Evolutionary conservation across 2,888 invertebrate genomes (phyloP).

Genomic region (Drosophila stalkeri): DNA sequence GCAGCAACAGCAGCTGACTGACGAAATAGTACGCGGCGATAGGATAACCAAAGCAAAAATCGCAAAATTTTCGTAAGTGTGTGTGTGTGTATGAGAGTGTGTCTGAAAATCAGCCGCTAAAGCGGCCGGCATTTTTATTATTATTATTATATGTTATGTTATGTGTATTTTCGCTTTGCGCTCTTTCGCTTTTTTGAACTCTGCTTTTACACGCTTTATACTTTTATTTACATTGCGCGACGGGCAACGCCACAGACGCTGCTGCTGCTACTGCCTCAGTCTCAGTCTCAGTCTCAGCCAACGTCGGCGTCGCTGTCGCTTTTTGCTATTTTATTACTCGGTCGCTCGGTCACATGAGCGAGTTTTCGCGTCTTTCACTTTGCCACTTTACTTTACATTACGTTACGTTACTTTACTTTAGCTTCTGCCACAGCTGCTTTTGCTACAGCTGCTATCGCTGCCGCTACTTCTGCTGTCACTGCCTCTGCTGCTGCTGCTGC

Average conservation of each 20-base stretch:
- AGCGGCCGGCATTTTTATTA: conserved; percentile 78
- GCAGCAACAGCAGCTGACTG: conserved; percentile 70
- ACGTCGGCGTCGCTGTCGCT: conserved; percentile 34
- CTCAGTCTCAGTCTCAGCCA: conserved; percentile 1
- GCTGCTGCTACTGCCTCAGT: conserved; percentile 15
- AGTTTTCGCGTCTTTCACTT: conserved; percentile 56
- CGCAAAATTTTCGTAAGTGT: conserved; percentile 50
- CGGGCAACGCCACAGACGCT: conserved; percentile 25
- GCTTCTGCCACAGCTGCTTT: conserved; percentile 23
- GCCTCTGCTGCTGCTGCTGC: background rate
- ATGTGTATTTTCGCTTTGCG: conserved; percentile 68
- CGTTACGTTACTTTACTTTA: conserved; percentile 49
- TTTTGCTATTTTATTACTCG: conserved; percentile 79
- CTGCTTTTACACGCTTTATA: conserved; percentile 60
- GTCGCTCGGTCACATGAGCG: conserved; percentile 79
- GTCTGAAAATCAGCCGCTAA: conserved; percentile 73
- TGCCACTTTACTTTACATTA: conserved; percentile 51
- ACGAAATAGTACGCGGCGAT: conserved; percentile 71
- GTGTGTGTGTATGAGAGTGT: conserved; percentile 23
- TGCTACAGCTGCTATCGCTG: conserved; percentile 4
- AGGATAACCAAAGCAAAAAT: conserved; percentile 67
- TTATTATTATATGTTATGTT: conserved; percentile 71
- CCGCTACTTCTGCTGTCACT: background rate
- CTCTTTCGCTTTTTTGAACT: conserved; percentile 60
- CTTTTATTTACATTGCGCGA: conserved; percentile 72